phyloP scores from a whole-genome alignment of 2,113 vertebrate genomes.

The Phycodurus eques region DNA sequence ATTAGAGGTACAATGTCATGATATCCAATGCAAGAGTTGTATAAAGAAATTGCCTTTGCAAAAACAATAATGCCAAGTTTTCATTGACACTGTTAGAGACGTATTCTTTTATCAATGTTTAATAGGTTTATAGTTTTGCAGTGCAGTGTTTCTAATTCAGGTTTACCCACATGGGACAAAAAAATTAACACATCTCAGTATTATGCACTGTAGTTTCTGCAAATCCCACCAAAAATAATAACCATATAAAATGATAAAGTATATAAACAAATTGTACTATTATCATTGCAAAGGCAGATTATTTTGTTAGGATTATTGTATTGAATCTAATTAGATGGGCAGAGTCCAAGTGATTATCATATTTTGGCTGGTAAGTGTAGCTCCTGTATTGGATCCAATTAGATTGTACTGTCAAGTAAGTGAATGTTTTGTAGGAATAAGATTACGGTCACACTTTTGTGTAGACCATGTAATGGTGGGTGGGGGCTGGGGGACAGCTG shows the following conservation, averaged over 20 bases:
- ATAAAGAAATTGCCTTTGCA: neutral
- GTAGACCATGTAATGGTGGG: neutral
- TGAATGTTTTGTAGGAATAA: neutral
- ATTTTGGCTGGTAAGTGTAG: neutral
- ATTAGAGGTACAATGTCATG: neutral
- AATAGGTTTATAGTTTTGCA: neutral
- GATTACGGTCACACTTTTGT: neutral
- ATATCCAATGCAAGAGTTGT: neutral
- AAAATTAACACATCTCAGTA: neutral
- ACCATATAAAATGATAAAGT: neutral
- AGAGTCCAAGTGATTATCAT: neutral
- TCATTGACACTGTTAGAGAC: neutral
- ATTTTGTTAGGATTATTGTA: neutral
- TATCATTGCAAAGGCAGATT: neutral
- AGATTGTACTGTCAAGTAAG: no score
- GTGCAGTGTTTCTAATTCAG: neutral
- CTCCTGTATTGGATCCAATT: neutral
- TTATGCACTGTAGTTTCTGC: neutral
- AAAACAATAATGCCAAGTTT: neutral
- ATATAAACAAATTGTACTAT: neutral
- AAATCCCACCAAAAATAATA: neutral
- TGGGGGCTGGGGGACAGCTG: constrained; percentile 29
- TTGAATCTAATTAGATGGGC: neutral
- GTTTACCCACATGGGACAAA: neutral
- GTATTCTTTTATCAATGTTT: neutral